Conservation (phyloP, 2,888 invertebrate species). For the Dynastes tityus region DNA sequence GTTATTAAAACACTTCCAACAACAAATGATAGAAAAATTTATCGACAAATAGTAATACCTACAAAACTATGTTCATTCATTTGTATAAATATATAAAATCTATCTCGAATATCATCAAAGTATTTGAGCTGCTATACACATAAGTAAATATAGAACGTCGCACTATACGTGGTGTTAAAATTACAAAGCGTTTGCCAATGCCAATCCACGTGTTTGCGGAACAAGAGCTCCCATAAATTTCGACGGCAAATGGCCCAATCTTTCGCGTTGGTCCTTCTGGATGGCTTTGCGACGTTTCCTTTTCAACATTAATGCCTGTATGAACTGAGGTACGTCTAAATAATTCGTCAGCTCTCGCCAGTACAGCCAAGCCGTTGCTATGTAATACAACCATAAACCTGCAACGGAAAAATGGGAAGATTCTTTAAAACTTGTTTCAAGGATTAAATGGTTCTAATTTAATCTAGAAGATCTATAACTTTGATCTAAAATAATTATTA, state of each 20-base stretch:
- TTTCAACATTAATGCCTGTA: constrained; percentile 20
- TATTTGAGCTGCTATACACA: too few relatives aligned
- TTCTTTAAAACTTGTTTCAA: too few relatives aligned
- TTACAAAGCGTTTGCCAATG: constrained; percentile 40
- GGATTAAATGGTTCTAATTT: too few relatives aligned
- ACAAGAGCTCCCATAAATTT: constrained; percentile 28
- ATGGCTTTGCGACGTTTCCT: constrained; percentile 37
- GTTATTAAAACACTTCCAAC: too few relatives aligned
- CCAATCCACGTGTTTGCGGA: constrained; percentile 19
- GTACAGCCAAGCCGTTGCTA: constrained; percentile 40
- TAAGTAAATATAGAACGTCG: too few relatives aligned
- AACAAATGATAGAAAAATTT: too few relatives aligned
- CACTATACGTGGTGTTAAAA: background rate
- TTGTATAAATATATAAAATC: too few relatives aligned
- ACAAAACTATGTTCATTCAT: too few relatives aligned
- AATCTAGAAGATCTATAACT: too few relatives aligned
- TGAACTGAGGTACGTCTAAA: constrained; percentile 36
- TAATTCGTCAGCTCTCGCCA: constrained; percentile 35
- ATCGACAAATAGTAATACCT: too few relatives aligned
- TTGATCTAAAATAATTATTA: too few relatives aligned
- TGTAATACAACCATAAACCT: constrained; percentile 48
- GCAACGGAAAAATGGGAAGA: background rate
- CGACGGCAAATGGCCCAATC: constrained; percentile 38
- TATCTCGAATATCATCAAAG: too few relatives aligned
- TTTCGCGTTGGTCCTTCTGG: constrained; percentile 44